A percentile compares a stretch with the other conserved stretches of the same genome.
Conservation (phyloP, 1,140 invertebrate species). For the Cephus cinctus region DNA sequence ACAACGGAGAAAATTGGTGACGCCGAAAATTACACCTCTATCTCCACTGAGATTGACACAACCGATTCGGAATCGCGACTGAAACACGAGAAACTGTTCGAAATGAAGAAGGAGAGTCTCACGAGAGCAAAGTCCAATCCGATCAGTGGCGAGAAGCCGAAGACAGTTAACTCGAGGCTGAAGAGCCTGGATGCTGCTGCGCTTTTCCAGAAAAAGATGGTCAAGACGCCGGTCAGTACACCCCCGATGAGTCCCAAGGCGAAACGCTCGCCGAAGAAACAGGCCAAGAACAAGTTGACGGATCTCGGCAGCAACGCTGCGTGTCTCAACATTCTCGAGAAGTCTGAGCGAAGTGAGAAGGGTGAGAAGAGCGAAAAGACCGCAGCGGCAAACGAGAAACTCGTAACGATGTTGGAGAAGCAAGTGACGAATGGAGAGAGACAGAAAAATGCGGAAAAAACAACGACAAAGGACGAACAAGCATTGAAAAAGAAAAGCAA, state of each 20-base stretch:
- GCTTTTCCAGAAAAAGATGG: not conserved
- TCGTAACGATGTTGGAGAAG: too few relatives aligned
- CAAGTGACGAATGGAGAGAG: too few relatives aligned
- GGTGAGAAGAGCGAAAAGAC: too few relatives aligned
- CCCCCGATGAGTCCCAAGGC: slow-evolving; percentile 1
- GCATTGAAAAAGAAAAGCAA: not conserved
- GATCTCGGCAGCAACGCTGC: too few relatives aligned
- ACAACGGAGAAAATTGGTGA: not conserved
- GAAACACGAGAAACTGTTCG: not conserved
- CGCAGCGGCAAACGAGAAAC: too few relatives aligned
- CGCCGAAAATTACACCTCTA: not conserved
- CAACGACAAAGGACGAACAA: not conserved
- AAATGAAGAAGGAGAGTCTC: not conserved
- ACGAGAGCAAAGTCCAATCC: not conserved
- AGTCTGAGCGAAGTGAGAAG: too few relatives aligned
- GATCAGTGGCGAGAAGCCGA: not conserved
- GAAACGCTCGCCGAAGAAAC: not conserved
- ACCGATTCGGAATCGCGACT: not conserved
- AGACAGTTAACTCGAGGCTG: not conserved
- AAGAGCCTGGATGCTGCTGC: not conserved
- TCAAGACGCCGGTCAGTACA: not conserved
- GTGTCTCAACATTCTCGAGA: too few relatives aligned
- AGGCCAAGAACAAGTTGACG: not conserved
- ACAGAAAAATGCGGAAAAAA: not conserved
- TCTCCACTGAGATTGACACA: not conserved